Evolutionary conservation across 1,140 invertebrate genomes (phyloP).

Genomic region (Aricia agestis): DNA sequence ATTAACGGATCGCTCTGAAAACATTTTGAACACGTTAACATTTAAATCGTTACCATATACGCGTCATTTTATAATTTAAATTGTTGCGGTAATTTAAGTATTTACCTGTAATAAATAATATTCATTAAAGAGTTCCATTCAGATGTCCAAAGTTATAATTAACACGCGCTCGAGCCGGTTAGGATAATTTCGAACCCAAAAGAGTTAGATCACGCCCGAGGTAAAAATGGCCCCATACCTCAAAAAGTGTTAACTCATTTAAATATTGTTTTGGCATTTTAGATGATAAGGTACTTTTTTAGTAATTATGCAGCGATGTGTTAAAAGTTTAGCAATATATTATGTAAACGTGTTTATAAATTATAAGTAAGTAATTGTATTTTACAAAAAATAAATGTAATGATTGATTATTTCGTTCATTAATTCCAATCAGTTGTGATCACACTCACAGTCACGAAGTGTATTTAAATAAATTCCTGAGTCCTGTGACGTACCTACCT

Average conservation of each 20-base stretch:
- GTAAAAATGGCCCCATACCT: neutral
- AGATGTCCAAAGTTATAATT: constrained; percentile 11
- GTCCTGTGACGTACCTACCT: no score
- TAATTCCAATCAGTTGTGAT: no score
- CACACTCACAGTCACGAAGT: no score
- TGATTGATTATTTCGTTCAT: no score
- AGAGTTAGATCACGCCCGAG: neutral
- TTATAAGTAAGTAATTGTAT: no score
- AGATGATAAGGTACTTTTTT: neutral
- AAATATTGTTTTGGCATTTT: constrained; percentile 9
- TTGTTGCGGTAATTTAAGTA: neutral
- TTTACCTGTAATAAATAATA: neutral
- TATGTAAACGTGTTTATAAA: no score
- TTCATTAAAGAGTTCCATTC: neutral
- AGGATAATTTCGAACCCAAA: neutral
- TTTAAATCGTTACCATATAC: neutral
- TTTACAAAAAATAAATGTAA: no score
- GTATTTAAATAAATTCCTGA: no score
- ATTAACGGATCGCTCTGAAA: neutral
- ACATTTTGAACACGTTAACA: neutral
- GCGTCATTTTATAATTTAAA: neutral
- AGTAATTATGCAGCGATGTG: neutral
- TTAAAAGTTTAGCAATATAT: neutral
- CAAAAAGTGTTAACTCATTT: constrained; percentile 7
- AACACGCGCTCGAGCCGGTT: neutral